These are phyloP conservation scores for Stichopus horrens DNA, from an alignment of 53 echinoderm and acorn worm species.

Conservation along the genomic window DNA sequence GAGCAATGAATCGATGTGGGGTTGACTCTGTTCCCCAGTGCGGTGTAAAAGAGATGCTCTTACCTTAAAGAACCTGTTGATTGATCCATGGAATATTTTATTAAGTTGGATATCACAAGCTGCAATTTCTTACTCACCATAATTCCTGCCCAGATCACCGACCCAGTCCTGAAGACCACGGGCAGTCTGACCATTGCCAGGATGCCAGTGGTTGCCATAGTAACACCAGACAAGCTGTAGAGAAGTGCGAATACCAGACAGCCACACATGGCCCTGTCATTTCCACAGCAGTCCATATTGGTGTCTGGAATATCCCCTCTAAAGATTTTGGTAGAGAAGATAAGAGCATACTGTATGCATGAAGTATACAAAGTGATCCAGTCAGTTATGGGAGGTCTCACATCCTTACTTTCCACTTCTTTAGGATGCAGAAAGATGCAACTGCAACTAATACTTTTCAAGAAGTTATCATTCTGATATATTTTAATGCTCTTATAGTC, in stretches of 20 bases:
- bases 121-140: background rate
- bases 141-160: slow-evolving; percentile 43
- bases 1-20: too few relatives aligned
- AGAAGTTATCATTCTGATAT: too few relatives aligned
- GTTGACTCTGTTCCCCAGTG: too few relatives aligned
- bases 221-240: slow-evolving; percentile 28
- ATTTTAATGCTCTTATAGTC: too few relatives aligned
- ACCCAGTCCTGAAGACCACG: slow-evolving; percentile 33
- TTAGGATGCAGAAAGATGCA: too few relatives aligned
- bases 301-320: background rate
- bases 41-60: too few relatives aligned
- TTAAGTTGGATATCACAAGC: too few relatives aligned
- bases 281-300: background rate
- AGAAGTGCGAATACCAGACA: slow-evolving; percentile 35
- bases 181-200: slow-evolving; percentile 31
- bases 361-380: background rate
- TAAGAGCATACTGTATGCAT: background rate
- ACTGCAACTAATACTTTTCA: too few relatives aligned
- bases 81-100: background rate
- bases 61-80: background rate
- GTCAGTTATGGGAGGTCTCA: too few relatives aligned
- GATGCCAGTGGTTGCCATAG: slow-evolving; percentile 45
- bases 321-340: background rate
- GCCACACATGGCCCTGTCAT: slow-evolving; percentile 14
- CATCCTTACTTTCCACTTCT: too few relatives aligned